These are phyloP conservation scores for Microplitis mediator DNA, from an alignment of 1,140 invertebrate genomes.

Conservation along the genomic window DNA sequence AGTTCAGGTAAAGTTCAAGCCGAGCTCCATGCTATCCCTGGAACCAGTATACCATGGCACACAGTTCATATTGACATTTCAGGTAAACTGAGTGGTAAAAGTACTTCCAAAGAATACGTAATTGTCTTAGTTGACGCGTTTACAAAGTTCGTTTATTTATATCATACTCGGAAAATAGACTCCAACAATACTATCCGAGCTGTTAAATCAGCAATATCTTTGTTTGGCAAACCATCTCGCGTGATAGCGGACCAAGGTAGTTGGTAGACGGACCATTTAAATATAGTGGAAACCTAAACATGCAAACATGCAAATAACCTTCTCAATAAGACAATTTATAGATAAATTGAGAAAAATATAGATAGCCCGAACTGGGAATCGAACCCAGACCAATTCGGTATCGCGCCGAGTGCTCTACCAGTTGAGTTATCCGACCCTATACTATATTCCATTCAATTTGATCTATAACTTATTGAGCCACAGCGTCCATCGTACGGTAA, in stretches of 20 bases:
- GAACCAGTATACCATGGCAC: conserved; percentile 30
- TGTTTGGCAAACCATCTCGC: conserved; percentile 41
- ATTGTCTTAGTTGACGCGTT: conserved; percentile 49
- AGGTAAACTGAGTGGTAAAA: conserved; percentile 35
- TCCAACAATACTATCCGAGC: conserved; percentile 1
- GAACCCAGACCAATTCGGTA: too few species aligned
- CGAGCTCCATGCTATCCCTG: conserved; percentile 30
- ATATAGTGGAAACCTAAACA: too few species aligned
- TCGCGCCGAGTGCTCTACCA: too few species aligned
- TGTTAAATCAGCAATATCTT: conserved; percentile 13
- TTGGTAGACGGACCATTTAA: too few species aligned
- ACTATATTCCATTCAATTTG: too few species aligned
- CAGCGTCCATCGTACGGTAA: too few species aligned
- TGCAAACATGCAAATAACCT: too few species aligned
- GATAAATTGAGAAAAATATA: too few species aligned
- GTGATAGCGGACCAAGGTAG: conserved; percentile 47
- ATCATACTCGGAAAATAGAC: conserved; percentile 10
- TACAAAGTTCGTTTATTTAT: conserved; percentile 31
- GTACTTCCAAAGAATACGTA: conserved; percentile 32
- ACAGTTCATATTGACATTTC: conserved; percentile 25
- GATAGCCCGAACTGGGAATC: too few species aligned
- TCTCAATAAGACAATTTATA: too few species aligned
- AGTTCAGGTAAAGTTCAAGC: conserved; percentile 26
- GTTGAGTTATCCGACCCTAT: too few species aligned
- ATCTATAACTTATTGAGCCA: too few species aligned